Conservation (phyloP, 2,888 invertebrate genomes). For the Drosophila ustulata region DNA sequence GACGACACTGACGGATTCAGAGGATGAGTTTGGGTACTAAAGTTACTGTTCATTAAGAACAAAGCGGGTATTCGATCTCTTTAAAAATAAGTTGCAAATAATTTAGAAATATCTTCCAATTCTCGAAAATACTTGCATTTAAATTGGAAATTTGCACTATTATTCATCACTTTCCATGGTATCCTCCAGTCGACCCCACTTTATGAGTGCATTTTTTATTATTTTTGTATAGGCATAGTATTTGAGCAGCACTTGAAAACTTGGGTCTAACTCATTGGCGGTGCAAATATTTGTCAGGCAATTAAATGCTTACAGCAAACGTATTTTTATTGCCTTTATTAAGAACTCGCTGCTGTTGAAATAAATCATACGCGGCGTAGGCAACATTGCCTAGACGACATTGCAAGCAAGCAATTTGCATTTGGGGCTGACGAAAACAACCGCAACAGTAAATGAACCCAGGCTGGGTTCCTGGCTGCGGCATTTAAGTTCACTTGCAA, state of each 20-base stretch:
- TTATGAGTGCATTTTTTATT: neutral
- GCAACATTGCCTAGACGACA: slow-evolving; percentile 20
- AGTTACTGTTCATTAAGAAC: slow-evolving; percentile 49
- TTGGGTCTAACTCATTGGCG: slow-evolving; percentile 46
- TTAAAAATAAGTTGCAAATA: too few species aligned
- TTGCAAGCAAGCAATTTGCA: slow-evolving; percentile 40
- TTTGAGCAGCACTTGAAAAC: slow-evolving; percentile 63
- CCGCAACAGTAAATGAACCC: slow-evolving; percentile 44
- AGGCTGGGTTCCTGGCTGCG: slow-evolving; percentile 20
- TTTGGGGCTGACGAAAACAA: slow-evolving; percentile 31
- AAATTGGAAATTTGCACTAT: too few species aligned
- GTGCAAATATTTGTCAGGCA: slow-evolving; percentile 74
- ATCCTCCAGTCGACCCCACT: neutral
- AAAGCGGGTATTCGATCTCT: neutral
- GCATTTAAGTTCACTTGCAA: slow-evolving; percentile 47
- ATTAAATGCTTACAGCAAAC: slow-evolving; percentile 66
- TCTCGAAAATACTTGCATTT: too few species aligned
- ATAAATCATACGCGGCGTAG: slow-evolving; percentile 71
- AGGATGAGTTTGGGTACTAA: slow-evolving; percentile 60
- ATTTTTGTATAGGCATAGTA: slow-evolving; percentile 29
- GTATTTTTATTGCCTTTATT: slow-evolving; percentile 48
- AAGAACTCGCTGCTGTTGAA: slow-evolving; percentile 35
- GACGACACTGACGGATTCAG: slow-evolving; percentile 10
- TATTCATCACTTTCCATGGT: neutral
- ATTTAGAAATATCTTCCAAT: too few species aligned